These are phyloP conservation scores for Disparrhopalites patrizii DNA, from an alignment of 2,888 invertebrate species.

Conservation along the genomic window DNA sequence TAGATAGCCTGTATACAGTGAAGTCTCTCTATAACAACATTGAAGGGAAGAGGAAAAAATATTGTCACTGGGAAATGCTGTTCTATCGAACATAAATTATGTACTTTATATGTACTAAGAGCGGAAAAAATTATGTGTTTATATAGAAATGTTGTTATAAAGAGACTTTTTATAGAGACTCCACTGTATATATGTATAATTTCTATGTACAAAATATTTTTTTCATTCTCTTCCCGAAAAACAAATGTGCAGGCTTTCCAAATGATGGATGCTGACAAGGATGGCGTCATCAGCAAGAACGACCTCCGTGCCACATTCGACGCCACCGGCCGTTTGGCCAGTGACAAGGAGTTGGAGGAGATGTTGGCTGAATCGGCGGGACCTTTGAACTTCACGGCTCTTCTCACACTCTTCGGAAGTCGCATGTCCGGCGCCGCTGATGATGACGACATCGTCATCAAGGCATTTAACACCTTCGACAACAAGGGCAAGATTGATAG, in stretches of 20 bases:
- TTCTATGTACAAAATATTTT: not conserved
- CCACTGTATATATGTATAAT: too few species aligned
- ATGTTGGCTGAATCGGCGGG: conserved; percentile 84
- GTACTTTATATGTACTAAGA: too few species aligned
- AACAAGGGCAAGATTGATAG: conserved; percentile 79
- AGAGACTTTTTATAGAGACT: too few species aligned
- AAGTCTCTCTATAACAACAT: too few species aligned
- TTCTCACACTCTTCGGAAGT: conserved; percentile 84
- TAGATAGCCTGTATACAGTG: too few species aligned
- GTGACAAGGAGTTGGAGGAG: conserved; percentile 85
- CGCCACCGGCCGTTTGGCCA: conserved; percentile 81
- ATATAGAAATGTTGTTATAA: too few species aligned
- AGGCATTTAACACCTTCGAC: conserved; percentile 89
- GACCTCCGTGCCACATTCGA: conserved; percentile 89
- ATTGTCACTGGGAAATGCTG: too few species aligned
- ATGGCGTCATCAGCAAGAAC: conserved; percentile 77
- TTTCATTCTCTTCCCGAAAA: not conserved
- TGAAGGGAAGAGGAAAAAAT: too few species aligned
- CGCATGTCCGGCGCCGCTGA: conserved; percentile 84
- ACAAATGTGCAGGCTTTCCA: conserved; percentile 71
- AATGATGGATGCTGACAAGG: conserved; percentile 94
- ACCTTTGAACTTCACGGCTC: conserved; percentile 92
- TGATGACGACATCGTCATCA: conserved; percentile 87
- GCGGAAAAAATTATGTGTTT: not conserved
- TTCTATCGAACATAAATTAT: too few species aligned